phyloP scores from a whole-genome alignment of 2,888 invertebrate species.

The Idaea aversata region DNA sequence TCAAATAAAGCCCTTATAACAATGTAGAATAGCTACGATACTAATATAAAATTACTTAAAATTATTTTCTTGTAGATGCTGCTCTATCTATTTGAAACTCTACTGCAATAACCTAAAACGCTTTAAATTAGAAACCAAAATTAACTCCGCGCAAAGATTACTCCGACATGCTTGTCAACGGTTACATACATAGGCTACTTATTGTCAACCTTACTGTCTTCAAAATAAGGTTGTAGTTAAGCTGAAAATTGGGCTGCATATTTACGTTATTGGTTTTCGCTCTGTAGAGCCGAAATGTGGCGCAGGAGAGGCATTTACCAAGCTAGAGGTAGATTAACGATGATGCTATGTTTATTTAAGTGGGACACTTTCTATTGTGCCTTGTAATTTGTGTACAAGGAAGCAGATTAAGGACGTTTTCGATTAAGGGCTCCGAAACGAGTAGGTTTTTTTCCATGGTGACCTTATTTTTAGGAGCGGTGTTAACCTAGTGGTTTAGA shows the following conservation, averaged over 20 bases:
- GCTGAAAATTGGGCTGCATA: conserved; percentile 24
- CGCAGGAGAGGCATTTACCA: conserved; percentile 47
- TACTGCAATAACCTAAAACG: conserved; percentile 7
- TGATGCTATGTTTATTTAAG: conserved; percentile 35
- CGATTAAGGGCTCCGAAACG: conserved; percentile 15
- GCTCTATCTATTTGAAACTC: conserved; percentile 2
- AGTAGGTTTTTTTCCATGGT: conserved; percentile 1
- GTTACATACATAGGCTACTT: conserved; percentile 11
- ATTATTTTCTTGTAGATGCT: neutral
- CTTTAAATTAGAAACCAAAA: conserved; percentile 20
- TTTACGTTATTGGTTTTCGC: conserved; percentile 48
- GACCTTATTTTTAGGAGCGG: neutral
- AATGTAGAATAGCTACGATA: too few species aligned
- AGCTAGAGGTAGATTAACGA: conserved; percentile 33
- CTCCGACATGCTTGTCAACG: conserved; percentile 20
- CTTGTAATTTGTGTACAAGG: conserved; percentile 26
- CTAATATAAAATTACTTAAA: too few species aligned
- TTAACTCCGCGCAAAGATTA: conserved; percentile 22
- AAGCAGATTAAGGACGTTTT: conserved; percentile 5
- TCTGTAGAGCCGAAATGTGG: conserved; percentile 37
- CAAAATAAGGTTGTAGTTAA: conserved; percentile 11
- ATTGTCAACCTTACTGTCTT: conserved; percentile 11
- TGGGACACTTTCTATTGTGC: conserved; percentile 32
- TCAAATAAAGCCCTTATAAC: too few species aligned
- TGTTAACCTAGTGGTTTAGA: neutral